Evolutionary conservation across 2,113 vertebrate genomes (phyloP), one percentile per base, ranked within the genome.

Genomic region (Thryonomys swinderianus): DNA sequence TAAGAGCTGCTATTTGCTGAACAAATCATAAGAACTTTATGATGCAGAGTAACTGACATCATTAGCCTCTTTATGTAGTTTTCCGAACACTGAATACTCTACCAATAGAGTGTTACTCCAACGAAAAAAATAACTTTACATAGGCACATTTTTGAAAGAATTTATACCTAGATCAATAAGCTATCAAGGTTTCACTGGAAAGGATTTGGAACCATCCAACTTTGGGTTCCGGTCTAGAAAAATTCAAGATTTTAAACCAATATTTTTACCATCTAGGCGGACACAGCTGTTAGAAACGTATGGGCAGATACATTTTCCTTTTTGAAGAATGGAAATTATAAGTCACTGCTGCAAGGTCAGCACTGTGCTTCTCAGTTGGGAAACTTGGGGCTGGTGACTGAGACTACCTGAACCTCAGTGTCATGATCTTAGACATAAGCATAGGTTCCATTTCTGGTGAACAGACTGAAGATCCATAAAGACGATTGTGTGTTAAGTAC

Each of bases 1-100:
- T 97, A 96, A 95, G 95, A 94, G 87, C n/a, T 96, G 61, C 45
- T 95, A 42, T 91, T 93, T 93, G 66, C 78, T 96, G 95, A 95
- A 87, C 23, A 96, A 89, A 96, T 90, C 85, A 83, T 95, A 90
- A 97, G 85, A 97, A 96, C 51, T 96, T 96, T 96, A 97, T 97
- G 95, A 93, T 62, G 88, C 69, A 92, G 53, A 93, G 59, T 96
- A 88, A 95, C 85, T 32, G 61, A 88, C 48, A 91, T 96, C 69
- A 37, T 96, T 97, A 96, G 97, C 74, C 92, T 85, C 88, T 93
- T 95, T 42, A 76, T 91, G 86, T 87, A 88, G 64, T 80, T 96
- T 95, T 88, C 51, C 11, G 57, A 96, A 95, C 71, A 90, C 53
- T 40, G 14, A 93, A 80, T 80, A 42, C 11, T 95, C 11, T 94